A percentile compares a stretch with the other conserved stretches of the same genome.
Conservation (phyloP, 1,140 invertebrate genomes). For the Tenebrio molitor region DNA sequence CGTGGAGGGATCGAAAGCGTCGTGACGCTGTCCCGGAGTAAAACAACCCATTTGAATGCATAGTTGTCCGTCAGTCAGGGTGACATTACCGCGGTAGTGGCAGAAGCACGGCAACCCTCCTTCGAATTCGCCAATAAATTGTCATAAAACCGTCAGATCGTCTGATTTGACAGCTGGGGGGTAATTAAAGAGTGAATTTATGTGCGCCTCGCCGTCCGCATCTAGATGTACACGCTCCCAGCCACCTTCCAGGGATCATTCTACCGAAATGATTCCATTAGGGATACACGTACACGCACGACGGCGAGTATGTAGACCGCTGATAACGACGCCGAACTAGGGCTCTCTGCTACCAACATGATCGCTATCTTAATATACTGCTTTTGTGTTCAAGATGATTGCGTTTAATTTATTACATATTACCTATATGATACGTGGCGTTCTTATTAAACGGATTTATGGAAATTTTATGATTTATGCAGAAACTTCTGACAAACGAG, state of each 20-base stretch:
- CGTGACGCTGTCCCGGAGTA: conserved; percentile 63
- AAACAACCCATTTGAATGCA: conserved; percentile 79
- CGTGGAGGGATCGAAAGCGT: conserved; percentile 43
- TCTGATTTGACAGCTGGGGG: conserved; percentile 76
- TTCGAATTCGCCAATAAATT: conserved; percentile 74
- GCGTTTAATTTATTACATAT: conserved; percentile 45
- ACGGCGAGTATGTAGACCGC: conserved; percentile 45
- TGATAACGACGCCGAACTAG: conserved; percentile 43
- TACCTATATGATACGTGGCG: conserved; percentile 26
- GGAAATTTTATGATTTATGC: neutral
- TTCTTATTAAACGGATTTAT: conserved; percentile 36
- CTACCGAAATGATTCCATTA: conserved; percentile 44
- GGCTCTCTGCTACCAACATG: conserved; percentile 27
- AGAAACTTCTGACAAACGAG: neutral
- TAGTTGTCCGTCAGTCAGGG: conserved; percentile 77
- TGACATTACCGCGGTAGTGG: conserved; percentile 69
- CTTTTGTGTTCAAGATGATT: conserved; percentile 50
- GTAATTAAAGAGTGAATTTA: conserved; percentile 79
- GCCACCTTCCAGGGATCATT: conserved; percentile 48
- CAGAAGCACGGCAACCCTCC: conserved; percentile 69
- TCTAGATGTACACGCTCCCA: conserved; percentile 59
- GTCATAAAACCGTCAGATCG: conserved; percentile 79
- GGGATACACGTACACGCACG: conserved; percentile 43
- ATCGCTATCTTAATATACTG: conserved; percentile 52
- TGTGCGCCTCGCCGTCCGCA: conserved; percentile 66